These are phyloP conservation scores for Boloria euphrosyne DNA, from an alignment of 2,888 invertebrate genomes.

Conservation along the genomic window DNA sequence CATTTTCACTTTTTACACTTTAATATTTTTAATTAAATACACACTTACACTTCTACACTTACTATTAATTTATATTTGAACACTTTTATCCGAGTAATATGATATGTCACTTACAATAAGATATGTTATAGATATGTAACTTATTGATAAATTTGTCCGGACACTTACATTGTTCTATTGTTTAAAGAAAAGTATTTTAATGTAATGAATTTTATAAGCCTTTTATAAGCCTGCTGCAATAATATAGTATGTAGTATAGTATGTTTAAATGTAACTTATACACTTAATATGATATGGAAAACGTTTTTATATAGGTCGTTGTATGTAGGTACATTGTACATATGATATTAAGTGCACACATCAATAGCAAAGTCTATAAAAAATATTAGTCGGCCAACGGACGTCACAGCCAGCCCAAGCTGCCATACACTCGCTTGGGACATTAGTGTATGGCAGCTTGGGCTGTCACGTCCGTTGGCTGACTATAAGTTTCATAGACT, in stretches of 20 bases:
- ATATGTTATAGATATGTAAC: constrained; percentile 39
- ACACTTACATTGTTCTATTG: constrained; percentile 6
- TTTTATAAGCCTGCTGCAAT: constrained; percentile 4
- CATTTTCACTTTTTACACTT: constrained; percentile 63
- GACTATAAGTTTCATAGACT: too few relatives aligned
- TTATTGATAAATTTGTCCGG: constrained; percentile 5
- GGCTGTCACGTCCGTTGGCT: too few relatives aligned
- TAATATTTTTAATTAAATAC: constrained; percentile 41
- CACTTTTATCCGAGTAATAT: constrained; percentile 17
- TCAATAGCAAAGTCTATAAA: too few relatives aligned
- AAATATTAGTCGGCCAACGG: too few relatives aligned
- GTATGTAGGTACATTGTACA: too few relatives aligned
- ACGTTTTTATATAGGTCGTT: too few relatives aligned
- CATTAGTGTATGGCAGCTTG: too few relatives aligned
- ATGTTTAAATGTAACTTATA: too few relatives aligned
- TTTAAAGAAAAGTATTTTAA: background rate
- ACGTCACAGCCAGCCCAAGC: too few relatives aligned
- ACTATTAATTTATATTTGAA: constrained; percentile 17
- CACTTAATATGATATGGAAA: too few relatives aligned
- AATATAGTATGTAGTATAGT: background rate
- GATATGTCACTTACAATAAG: constrained; percentile 33
- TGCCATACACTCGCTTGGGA: too few relatives aligned
- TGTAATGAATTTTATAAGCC: background rate
- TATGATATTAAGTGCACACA: too few relatives aligned
- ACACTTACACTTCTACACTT: constrained; percentile 5